Evolutionary conservation across 2,113 vertebrate genomes (phyloP).

Genomic region (Chloropsis cyanopogon): DNA sequence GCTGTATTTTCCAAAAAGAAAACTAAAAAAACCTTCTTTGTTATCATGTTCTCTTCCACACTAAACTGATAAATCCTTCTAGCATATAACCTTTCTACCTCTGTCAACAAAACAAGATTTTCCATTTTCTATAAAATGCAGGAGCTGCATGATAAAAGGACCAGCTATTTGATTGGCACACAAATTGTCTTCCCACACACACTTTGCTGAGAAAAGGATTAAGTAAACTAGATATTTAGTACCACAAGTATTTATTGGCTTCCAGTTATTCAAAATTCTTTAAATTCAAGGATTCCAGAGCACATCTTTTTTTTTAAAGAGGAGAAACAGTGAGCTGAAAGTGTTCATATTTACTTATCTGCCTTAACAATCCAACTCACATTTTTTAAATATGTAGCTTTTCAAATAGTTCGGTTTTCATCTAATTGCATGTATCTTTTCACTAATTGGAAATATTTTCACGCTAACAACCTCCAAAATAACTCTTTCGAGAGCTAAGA

Average conservation of each 20-base stretch:
- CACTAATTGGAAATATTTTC: neutral
- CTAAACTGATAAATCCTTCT: neutral
- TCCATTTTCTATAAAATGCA: neutral
- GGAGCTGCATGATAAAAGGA: neutral
- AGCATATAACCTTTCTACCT: neutral
- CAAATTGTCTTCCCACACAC: neutral
- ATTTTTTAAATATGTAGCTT: neutral
- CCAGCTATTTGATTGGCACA: neutral
- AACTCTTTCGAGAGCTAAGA: neutral
- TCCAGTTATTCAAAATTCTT: conserved; percentile 29
- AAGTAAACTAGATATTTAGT: conserved; percentile 28
- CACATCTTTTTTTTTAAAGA: neutral
- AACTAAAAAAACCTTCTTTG: neutral
- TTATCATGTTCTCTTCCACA: neutral
- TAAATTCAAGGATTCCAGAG: conserved; percentile 15
- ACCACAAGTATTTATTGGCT: conserved; percentile 24
- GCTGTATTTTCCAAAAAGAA: neutral
- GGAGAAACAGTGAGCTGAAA: conserved; percentile 18
- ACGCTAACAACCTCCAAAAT: neutral
- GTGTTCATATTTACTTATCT: neutral
- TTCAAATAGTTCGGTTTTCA: neutral
- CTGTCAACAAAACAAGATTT: neutral
- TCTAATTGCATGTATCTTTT: neutral
- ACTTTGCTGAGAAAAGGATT: neutral
- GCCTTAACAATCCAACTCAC: neutral